Evolutionary conservation across 2,888 invertebrate species (phyloP).

Genomic region (Ligdia adustata): DNA sequence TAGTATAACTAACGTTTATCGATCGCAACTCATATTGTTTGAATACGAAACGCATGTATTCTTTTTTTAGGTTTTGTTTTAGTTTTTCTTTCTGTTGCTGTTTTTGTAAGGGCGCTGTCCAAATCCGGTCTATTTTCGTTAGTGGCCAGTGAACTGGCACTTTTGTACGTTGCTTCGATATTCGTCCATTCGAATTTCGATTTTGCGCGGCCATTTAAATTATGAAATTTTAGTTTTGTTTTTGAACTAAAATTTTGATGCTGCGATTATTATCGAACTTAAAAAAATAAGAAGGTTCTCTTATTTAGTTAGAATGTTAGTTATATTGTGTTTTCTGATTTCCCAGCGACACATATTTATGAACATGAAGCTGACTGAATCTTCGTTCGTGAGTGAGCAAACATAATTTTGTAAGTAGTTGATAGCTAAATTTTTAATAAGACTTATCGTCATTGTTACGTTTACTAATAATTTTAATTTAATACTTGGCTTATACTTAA

Average conservation of each 20-base stretch:
- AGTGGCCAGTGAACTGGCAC: conserved; percentile 54
- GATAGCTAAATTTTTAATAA: too few relatives aligned
- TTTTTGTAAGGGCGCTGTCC: conserved; percentile 53
- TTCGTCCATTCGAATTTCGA: conserved; percentile 36
- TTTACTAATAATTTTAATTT: too few relatives aligned
- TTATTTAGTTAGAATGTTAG: too few relatives aligned
- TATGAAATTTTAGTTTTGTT: conserved; percentile 15
- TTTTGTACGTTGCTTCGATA: conserved; percentile 16
- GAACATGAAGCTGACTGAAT: too few relatives aligned
- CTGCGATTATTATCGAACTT: too few relatives aligned
- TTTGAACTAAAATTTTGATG: not conserved
- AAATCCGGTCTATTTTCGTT: conserved; percentile 61
- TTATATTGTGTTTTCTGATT: too few relatives aligned
- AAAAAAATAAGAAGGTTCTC: too few relatives aligned
- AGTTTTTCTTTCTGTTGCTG: conserved; percentile 44
- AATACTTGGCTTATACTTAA: too few relatives aligned
- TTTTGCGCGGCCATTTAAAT: conserved; percentile 13
- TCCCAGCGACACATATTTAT: too few relatives aligned
- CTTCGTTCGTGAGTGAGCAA: too few relatives aligned
- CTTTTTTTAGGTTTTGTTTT: conserved; percentile 41
- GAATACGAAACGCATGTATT: conserved; percentile 36
- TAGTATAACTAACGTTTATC: conserved; percentile 26
- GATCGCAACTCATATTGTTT: conserved; percentile 28
- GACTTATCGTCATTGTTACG: too few relatives aligned
- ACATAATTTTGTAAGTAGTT: too few relatives aligned